Conservation (phyloP, 2,888 invertebrate genomes). For the Phania funesta region DNA sequence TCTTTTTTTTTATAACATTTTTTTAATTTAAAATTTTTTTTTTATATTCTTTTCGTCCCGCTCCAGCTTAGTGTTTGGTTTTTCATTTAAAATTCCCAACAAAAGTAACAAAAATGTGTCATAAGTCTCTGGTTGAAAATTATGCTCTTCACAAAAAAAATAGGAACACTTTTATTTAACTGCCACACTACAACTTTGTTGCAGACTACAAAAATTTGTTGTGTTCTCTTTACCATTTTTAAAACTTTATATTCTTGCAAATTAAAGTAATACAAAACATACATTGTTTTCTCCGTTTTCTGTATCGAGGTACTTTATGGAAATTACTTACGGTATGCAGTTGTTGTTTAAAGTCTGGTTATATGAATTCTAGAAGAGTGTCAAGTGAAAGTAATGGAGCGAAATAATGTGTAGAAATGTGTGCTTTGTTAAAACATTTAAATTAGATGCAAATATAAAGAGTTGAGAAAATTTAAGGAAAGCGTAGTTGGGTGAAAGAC, state of each 20-base stretch:
- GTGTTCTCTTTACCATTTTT: not conserved
- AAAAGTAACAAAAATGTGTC: not conserved
- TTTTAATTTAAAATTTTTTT: not conserved
- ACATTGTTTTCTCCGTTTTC: not conserved
- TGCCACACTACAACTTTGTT: not conserved
- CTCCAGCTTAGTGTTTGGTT: not conserved
- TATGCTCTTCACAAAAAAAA: not conserved
- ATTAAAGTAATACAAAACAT: not conserved
- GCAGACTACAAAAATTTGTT: not conserved
- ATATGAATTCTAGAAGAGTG: not conserved
- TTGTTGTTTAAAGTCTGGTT: not conserved
- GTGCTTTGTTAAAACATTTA: too few species aligned
- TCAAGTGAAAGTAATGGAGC: not conserved
- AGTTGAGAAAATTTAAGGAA: too few species aligned
- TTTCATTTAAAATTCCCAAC: not conserved
- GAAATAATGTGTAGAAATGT: too few species aligned
- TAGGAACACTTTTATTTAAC: not conserved
- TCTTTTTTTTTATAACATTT: not conserved
- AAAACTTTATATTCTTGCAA: not conserved
- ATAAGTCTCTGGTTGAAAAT: conserved; percentile 10
- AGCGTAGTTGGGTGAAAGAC: too few species aligned
- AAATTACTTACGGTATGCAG: too few species aligned
- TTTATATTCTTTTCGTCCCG: not conserved
- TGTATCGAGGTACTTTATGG: too few species aligned
- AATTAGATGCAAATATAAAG: too few species aligned